Percentiles rank a stretch among this genome's conserved stretches.
These are phyloP conservation scores for Lutraria lutraria DNA, from an alignment of 2,888 invertebrate genomes.

Conservation along the genomic window DNA sequence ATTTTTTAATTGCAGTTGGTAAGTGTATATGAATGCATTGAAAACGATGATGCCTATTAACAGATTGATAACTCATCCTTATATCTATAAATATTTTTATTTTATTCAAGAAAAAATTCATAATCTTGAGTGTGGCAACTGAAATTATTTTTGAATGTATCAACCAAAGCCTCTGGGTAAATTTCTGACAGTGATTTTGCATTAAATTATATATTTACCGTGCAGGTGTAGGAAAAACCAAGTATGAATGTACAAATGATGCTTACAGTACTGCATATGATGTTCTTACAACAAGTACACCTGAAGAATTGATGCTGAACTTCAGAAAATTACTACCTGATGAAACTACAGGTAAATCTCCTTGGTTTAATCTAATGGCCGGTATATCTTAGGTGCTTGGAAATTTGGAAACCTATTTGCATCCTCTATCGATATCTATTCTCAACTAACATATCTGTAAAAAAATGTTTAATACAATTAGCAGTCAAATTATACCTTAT, in stretches of 20 bases:
- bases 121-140: too few relatives aligned
- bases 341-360: slow-evolving; percentile 39
- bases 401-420: too few relatives aligned
- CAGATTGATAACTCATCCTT: too few relatives aligned
- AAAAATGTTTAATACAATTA: too few relatives aligned
- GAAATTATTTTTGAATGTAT: too few relatives aligned
- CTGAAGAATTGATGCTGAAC: slow-evolving; percentile 71
- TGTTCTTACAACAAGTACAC: slow-evolving; percentile 63
- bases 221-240: slow-evolving; percentile 57
- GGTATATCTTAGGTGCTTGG: too few relatives aligned
- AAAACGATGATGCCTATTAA: too few relatives aligned
- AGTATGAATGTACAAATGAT: slow-evolving; percentile 55
- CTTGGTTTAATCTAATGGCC: background rate
- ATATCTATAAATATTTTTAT: too few relatives aligned
- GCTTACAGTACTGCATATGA: slow-evolving; percentile 71
- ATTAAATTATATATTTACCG: background rate
- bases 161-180: too few relatives aligned
- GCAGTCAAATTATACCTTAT: too few relatives aligned
- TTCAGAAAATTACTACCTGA: slow-evolving; percentile 50
- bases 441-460: background rate
- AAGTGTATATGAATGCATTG: background rate
- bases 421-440: background rate
- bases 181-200: too few relatives aligned
- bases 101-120: too few relatives aligned
- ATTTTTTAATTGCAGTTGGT: slow-evolving; percentile 72